Base-by-base conservation (phyloP, 2,113 vertebrate species). In the Periophthalmodon schlosseri region DNA sequence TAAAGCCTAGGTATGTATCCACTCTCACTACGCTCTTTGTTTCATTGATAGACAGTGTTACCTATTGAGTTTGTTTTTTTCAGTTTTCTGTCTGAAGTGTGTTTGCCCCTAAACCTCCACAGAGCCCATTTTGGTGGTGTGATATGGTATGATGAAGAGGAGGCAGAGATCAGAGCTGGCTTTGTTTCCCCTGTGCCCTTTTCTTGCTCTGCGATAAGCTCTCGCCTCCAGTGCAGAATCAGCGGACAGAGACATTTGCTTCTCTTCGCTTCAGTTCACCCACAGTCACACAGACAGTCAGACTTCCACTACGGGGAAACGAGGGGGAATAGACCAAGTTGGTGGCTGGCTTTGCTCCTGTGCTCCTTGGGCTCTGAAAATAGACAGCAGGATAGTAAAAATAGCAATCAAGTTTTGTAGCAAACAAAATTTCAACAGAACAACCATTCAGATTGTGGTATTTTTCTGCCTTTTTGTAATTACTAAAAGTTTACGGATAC, bases 191-290 rank as follows among this genome's bases (percentile, higher is more conserved):
- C 63, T 50, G 73, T 75, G 57, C 21, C 60, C 50, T 56, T 74
- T 57, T 72, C 77, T 57, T 70, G 60, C 70, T 7, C 75, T 34
- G 54, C 65, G 85, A 83, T 84, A 84, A 82, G 80, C 78, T 69
- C 54, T 70, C 68, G 80, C 69, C 85, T 74, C 67, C 66, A 23
- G 73, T 75, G 73, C 64, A 44, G 67, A 57, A 79, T 81, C 79
- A 74, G 47, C 65, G 8, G 63, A 70, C 76, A 83, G 84, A 76
- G 89, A 87, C 79, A 91, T 83, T 90, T 81, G 47, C 72, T 90
- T 91, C 86, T 79, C 76, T 81, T 85, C 67, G 66, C 91, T 86
- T 77, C 76, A 85, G 76, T 88, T 88, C 76, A 70, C 87, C 69
- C 33, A 75, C 77, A 75, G 73, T 76, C 52, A 69, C 57, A 78